These are phyloP conservation scores for Doryteuthis pealeii DNA, from an alignment of 1,140 invertebrate species.

Conservation along the genomic window DNA sequence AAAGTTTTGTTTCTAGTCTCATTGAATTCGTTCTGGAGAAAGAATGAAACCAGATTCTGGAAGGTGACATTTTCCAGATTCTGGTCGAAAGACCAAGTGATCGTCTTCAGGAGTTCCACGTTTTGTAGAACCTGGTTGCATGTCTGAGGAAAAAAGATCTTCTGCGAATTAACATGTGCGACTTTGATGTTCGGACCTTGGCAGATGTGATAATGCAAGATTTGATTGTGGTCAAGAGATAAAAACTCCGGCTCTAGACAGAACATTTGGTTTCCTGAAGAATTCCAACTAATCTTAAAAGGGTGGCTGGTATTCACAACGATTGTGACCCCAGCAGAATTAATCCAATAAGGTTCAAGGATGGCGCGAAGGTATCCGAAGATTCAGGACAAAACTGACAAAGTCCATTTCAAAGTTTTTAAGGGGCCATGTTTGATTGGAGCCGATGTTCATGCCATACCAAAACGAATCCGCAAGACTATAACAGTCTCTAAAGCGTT, in stretches of 20 bases:
- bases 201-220: slow-evolving; percentile 47
- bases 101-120: slow-evolving; percentile 19
- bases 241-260: slow-evolving; percentile 30
- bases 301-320: slow-evolving; percentile 46
- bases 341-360: slow-evolving; percentile 56
- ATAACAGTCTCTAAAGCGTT: slow-evolving; percentile 48
- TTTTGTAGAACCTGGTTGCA: slow-evolving; percentile 9
- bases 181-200: slow-evolving; percentile 32
- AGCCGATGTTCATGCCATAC: slow-evolving; percentile 46
- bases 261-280: slow-evolving; percentile 20
- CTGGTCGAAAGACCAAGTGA: slow-evolving; percentile 37
- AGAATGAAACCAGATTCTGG: slow-evolving; percentile 20
- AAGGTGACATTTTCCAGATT: slow-evolving; percentile 21
- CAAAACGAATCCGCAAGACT: slow-evolving; percentile 34
- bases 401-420: slow-evolving; percentile 32
- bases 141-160: neutral
- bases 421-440: slow-evolving; percentile 34
- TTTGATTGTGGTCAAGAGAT: neutral
- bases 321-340: slow-evolving; percentile 48
- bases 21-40: slow-evolving; percentile 62
- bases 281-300: slow-evolving; percentile 47
- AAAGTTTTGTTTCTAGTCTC: slow-evolving; percentile 64
- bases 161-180: neutral
- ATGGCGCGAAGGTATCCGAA: slow-evolving; percentile 37
- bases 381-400: slow-evolving; percentile 14